Conservation (phyloP, 2,113 vertebrate species). For the Ailuropoda melanoleuca region DNA sequence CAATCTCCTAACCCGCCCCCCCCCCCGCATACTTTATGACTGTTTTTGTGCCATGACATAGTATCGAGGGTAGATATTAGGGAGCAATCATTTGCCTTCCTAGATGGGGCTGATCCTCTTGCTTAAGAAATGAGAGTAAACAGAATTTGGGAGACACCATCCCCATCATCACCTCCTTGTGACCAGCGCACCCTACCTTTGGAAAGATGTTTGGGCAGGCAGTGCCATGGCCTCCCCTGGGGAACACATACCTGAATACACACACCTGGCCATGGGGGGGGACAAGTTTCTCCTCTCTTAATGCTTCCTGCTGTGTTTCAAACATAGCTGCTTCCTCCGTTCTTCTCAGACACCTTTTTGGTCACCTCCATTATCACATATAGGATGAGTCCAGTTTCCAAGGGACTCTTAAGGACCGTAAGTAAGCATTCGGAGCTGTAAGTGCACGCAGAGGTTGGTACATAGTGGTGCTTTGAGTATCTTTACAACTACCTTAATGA, state of each 20-base stretch:
- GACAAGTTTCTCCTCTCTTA: neutral
- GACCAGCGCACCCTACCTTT: neutral
- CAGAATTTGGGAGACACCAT: neutral
- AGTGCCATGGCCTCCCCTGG: neutral
- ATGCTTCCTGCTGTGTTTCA: neutral
- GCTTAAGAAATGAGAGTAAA: neutral
- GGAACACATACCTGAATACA: neutral
- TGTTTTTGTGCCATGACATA: neutral
- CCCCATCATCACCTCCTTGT: neutral
- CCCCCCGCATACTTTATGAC: neutral
- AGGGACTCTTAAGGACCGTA: neutral
- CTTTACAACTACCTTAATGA: conserved; percentile 74
- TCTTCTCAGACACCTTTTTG: neutral
- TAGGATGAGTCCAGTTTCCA: neutral
- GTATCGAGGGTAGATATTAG: neutral
- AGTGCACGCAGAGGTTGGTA: conserved; percentile 28
- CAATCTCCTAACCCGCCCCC: neutral
- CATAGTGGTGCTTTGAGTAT: conserved; percentile 51
- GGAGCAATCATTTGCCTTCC: neutral
- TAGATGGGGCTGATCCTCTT: neutral
- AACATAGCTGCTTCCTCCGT: neutral
- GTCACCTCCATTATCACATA: neutral
- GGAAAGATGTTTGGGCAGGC: neutral
- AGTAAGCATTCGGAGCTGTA: neutral
- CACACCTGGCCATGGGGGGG: neutral